Evolutionary conservation across 1,140 invertebrate genomes (phyloP).

Genomic region (Drosophila ananassae): DNA sequence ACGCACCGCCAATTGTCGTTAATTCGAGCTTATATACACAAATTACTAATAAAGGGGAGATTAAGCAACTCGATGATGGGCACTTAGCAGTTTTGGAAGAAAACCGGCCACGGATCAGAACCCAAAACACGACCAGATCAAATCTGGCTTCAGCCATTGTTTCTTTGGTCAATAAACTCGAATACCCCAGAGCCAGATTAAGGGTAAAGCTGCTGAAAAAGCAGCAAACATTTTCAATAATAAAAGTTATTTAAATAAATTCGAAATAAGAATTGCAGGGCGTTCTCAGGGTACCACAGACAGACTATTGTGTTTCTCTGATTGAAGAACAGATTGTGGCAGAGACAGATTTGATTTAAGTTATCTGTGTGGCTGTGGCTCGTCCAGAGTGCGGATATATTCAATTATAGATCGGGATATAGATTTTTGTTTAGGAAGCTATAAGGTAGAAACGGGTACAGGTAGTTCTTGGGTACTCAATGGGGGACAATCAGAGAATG

Average conservation of each 20-base stretch:
- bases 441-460: background rate
- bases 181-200: constrained; percentile 21
- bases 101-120: constrained; percentile 30
- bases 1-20: constrained; percentile 54
- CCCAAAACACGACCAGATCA: constrained; percentile 14
- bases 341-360: constrained; percentile 37
- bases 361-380: constrained; percentile 15
- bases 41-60: constrained; percentile 53
- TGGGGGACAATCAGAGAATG: background rate
- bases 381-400: constrained; percentile 56
- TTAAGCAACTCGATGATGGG: constrained; percentile 55
- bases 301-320: constrained; percentile 32
- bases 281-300: constrained; percentile 19
- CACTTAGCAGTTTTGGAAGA: constrained; percentile 32
- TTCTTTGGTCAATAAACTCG: constrained; percentile 51
- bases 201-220: constrained; percentile 16
- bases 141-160: constrained; percentile 6
- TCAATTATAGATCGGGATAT: constrained; percentile 65
- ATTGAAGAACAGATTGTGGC: constrained; percentile 7
- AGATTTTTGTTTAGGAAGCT: constrained; percentile 19
- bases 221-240: constrained; percentile 24
- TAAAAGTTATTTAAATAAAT: constrained; percentile 48
- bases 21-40: constrained; percentile 54
- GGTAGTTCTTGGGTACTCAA: background rate
- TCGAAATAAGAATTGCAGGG: constrained; percentile 29